Evolutionary conservation across 1,140 invertebrate genomes (phyloP), one percentile per base, ranked within the genome.

Genomic region (Papilio machaon): DNA sequence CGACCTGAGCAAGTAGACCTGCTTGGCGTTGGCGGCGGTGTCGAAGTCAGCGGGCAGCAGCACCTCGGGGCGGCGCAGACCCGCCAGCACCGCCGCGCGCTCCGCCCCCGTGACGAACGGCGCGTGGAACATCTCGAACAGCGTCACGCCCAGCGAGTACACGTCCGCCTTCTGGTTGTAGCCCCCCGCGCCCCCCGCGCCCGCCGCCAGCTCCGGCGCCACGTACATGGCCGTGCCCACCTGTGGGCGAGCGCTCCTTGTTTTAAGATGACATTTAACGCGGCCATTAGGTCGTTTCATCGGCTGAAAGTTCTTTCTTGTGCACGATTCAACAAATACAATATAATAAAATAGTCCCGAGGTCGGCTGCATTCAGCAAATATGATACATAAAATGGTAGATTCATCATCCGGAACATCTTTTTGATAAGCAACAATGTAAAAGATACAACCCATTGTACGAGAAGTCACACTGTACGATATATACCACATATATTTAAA

Each of bases 131-230:
- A 99, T 99, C 95, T 99, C 98, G 91, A 99, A 99, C 78, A 99
- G 95, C 80, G 99, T 98, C n/a, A 99, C 97, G 15, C 98, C 98
- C 43, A 98, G 93, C 0, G 95, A 95, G 87, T 99, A 99, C 86
- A 99, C 98, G 91, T 99, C 99, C 11, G 99, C 98, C 96, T 99
- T 99, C 95, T 99, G 97, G 95, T 98, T 98, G 88, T 98, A 98
- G 54, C 17, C 54, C 17, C 54, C 54, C 46, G 46, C 17, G 11
- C 47, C 10, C 73, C 2, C 47, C 19, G 73, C 47, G 19, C 73
- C 74, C n/a, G n/a, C 47, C n/a, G 5, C 74, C 19, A 99, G 94
- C 94, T 99, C 99, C 0, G 98, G 98, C 1, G 98, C 98, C 79
- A 98, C 97, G 94, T 99, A 99, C 0, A 99, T 95, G 4, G 98